These are phyloP conservation scores for Hetaerina titia DNA, from an alignment of 2,888 invertebrate species.

Conservation along the genomic window DNA sequence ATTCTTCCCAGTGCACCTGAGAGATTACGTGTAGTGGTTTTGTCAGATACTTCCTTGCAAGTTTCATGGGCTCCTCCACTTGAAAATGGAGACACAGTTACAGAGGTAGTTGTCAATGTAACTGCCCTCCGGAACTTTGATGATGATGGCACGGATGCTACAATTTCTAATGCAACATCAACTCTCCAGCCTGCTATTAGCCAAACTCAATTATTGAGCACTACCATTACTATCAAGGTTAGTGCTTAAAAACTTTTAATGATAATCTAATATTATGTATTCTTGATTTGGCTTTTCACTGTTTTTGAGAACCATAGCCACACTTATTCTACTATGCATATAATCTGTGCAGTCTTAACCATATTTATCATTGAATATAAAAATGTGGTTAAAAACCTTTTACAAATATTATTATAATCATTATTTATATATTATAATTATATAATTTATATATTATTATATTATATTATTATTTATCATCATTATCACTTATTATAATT, in stretches of 20 bases:
- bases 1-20: slow-evolving; percentile 87
- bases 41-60: slow-evolving; percentile 86
- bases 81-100: slow-evolving; percentile 83
- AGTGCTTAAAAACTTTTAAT: slow-evolving; percentile 69
- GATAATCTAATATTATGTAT: neutral
- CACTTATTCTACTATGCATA: no score
- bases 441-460: no score
- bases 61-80: slow-evolving; percentile 85
- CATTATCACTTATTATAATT: no score
- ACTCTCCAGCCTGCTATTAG: neutral
- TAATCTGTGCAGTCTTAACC: no score
- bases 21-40: slow-evolving; percentile 85
- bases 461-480: no score
- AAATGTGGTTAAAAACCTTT: no score
- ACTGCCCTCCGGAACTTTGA: slow-evolving; percentile 86
- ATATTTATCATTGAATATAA: no score
- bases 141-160: slow-evolving; percentile 70
- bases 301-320: neutral
- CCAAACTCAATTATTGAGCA: neutral
- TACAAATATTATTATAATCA: no score
- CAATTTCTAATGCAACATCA: slow-evolving; percentile 6
- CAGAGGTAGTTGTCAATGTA: slow-evolving; percentile 85
- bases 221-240: slow-evolving; percentile 69
- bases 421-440: no score
- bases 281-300: neutral